These are phyloP conservation scores for Melitaea cinxia DNA, from an alignment of 1,140 invertebrate species.

Conservation along the genomic window DNA sequence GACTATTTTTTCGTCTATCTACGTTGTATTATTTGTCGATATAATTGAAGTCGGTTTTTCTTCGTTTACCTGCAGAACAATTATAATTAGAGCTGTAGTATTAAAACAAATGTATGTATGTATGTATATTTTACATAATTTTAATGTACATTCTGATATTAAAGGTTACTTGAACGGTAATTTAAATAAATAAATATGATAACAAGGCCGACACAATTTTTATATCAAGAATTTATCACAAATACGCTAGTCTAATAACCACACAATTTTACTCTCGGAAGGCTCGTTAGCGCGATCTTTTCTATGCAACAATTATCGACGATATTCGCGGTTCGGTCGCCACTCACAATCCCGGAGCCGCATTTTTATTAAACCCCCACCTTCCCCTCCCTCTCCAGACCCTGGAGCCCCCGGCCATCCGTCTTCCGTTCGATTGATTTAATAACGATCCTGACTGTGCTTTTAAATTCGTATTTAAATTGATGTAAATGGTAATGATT, in stretches of 20 bases:
- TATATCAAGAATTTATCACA: no score
- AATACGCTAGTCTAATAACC: neutral
- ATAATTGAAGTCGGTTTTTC: no score
- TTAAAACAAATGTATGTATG: no score
- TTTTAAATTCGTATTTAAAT: conserved; percentile 16
- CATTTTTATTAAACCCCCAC: conserved; percentile 11
- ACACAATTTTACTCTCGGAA: conserved; percentile 13
- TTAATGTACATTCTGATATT: no score
- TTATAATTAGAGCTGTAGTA: no score
- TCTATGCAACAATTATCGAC: conserved; percentile 29
- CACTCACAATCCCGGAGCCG: conserved; percentile 11
- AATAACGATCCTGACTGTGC: conserved; percentile 18
- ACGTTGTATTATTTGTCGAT: no score
- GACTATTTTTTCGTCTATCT: no score
- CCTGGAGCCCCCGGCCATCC: neutral
- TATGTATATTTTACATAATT: no score
- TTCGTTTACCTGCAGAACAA: no score
- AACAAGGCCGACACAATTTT: no score
- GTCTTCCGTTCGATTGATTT: conserved; percentile 17
- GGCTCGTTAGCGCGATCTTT: conserved; percentile 26
- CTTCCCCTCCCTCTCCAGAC: neutral
- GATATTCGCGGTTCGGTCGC: conserved; percentile 25
- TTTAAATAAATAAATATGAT: no score
- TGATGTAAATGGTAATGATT: conserved; percentile 2
- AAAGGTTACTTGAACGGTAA: no score